Base-by-base conservation (phyloP, 2,113 vertebrate genomes). In the Cyprinus carpio region DNA sequence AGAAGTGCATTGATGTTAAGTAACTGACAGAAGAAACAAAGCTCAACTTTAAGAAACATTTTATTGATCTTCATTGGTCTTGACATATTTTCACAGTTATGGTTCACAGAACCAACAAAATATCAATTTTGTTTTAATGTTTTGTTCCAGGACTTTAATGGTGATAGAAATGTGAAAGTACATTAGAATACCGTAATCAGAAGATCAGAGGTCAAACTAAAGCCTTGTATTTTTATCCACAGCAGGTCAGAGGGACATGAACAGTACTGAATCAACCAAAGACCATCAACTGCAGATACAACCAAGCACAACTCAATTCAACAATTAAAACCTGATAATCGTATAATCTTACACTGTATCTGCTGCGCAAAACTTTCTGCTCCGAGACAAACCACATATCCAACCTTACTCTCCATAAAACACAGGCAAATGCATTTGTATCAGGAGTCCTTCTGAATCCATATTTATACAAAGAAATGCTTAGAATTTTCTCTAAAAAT, bases 51-150 rank as follows among this genome's bases (percentile, higher is more conserved):
- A 9, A 88, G 60, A 85, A 91, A 79, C 87, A 87, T 72, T 84
- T 90, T 86, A 84, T 93, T 93, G 88, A 89, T 89, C 79, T 82
- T 83, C 58, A 67, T 81, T 84, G 85, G 83, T 84, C 84, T 64
- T 64, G 71, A 74, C 23, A 25, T 27, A 64, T 75, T 75, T 75
- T 91, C 90, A 86, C 84, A 90, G 88, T 83, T 40, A 90, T 90
- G 93, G 92, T 95, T 95, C 94, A 95, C 93, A 93, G 94, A 95
- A 95, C 94, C 94, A 93, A 89, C 31, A 10, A 51, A 69, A 87
- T 89, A 88, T 58, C 25, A 56, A 49, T 56, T 86, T 86, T 91
- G 74, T 58, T 58, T 43, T 2, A 65, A 40, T 75, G 34, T 65
- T 27, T 37, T 56, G 49, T 29, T 31, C 75, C 49, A 77, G 27